Evolutionary conservation across 2,888 invertebrate species (phyloP).

Genomic region (Cataglyphis livida): DNA sequence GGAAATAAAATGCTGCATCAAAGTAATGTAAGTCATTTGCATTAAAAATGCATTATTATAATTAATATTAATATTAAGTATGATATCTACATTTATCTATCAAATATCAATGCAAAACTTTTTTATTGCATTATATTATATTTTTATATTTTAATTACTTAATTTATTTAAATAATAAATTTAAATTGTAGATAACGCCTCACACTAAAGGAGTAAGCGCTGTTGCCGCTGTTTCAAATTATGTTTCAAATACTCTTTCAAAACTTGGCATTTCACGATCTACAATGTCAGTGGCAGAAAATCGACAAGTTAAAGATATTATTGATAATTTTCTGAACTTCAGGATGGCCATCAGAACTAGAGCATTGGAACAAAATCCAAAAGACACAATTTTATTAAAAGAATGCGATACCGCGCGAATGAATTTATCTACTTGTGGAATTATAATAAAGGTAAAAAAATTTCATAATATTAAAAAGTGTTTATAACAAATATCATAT

Average conservation of each 20-base stretch:
- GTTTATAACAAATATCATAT: background rate
- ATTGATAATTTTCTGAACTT: constrained; percentile 89
- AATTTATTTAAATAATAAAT: constrained; percentile 7
- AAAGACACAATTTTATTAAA: constrained; percentile 88
- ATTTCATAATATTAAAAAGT: background rate
- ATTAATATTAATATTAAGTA: background rate
- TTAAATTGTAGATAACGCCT: constrained; percentile 28
- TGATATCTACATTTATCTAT: background rate
- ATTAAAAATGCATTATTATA: background rate
- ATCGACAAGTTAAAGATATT: constrained; percentile 85
- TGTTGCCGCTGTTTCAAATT: constrained; percentile 88
- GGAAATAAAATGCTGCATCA: constrained; percentile 89
- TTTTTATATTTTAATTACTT: background rate
- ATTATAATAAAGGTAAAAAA: constrained; percentile 89
- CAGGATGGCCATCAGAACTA: constrained; percentile 88
- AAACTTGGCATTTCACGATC: constrained; percentile 83
- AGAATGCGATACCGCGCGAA: constrained; percentile 90
- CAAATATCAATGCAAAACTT: background rate
- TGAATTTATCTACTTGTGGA: constrained; percentile 88
- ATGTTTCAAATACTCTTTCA: constrained; percentile 84
- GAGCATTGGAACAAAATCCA: constrained; percentile 85
- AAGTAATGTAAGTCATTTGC: constrained; percentile 67
- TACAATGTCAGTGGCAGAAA: constrained; percentile 32
- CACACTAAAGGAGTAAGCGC: constrained; percentile 82
- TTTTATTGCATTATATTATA: background rate